These are phyloP conservation scores for Apistogramma diplotaenia DNA, from an alignment of 2,113 vertebrate genomes.

Conservation along the genomic window DNA sequence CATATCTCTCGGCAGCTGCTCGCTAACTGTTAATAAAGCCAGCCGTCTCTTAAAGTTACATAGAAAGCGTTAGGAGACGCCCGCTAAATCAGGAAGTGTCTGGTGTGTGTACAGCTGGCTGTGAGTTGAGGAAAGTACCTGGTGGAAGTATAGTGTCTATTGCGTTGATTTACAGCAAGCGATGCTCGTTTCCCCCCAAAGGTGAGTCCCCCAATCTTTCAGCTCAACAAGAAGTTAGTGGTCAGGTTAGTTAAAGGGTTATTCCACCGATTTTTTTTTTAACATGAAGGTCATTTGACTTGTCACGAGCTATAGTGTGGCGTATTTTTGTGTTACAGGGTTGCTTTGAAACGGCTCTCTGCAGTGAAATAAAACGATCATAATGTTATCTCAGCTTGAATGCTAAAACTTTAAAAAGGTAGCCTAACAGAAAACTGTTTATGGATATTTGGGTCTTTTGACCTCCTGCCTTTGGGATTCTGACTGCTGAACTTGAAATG, in stretches of 20 bases:
- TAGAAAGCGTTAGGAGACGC: neutral
- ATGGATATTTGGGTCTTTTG: neutral
- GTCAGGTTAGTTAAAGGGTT: neutral
- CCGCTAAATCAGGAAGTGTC: neutral
- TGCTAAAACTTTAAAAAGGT: neutral
- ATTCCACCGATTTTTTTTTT: neutral
- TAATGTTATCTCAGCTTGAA: neutral
- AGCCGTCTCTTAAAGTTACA: neutral
- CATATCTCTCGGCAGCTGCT: neutral
- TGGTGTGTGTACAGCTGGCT: neutral
- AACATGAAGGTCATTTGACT: neutral
- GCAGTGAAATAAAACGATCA: neutral
- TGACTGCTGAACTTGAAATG: neutral
- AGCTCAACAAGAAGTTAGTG: neutral
- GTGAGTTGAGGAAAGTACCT: constrained; percentile 9
- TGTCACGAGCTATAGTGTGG: neutral
- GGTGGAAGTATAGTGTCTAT: neutral
- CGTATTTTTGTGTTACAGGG: neutral
- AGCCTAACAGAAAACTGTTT: neutral
- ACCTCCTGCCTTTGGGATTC: neutral
- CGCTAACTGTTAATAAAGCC: neutral
- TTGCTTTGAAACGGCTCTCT: neutral
- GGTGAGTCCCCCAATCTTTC: neutral
- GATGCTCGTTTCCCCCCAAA: neutral
- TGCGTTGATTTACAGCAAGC: neutral